Conservation (phyloP, 2,888 invertebrate species). For the Ophion ventricosus region DNA sequence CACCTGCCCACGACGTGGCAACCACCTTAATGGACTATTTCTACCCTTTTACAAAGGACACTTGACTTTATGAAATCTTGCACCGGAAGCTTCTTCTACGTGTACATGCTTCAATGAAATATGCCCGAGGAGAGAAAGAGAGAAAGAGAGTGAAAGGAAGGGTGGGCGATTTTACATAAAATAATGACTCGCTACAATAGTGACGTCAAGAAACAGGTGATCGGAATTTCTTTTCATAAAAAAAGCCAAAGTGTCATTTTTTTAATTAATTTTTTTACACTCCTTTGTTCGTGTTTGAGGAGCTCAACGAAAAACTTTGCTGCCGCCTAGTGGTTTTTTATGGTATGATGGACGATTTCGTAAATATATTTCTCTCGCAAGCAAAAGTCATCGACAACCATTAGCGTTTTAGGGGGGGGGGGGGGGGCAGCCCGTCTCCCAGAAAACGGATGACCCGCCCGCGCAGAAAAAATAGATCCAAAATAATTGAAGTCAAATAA, state of each 20-base stretch:
- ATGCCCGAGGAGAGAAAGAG: neutral
- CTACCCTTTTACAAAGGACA: neutral
- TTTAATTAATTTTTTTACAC: neutral
- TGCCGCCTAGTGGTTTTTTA: too few species aligned
- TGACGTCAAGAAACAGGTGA: neutral
- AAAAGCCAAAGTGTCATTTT: neutral
- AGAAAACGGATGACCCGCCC: too few species aligned
- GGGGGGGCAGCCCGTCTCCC: too few species aligned
- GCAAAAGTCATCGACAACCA: too few species aligned
- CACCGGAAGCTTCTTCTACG: neutral
- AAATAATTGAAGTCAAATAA: too few species aligned
- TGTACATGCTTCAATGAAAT: conserved; percentile 8
- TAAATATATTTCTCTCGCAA: too few species aligned
- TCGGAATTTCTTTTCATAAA: neutral
- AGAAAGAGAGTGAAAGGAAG: too few species aligned
- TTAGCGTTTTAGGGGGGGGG: too few species aligned
- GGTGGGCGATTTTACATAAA: neutral
- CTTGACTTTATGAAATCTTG: conserved; percentile 13
- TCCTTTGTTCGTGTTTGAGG: neutral
- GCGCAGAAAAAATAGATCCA: too few species aligned
- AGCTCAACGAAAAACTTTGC: neutral
- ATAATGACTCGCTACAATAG: neutral
- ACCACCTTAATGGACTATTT: conserved; percentile 14
- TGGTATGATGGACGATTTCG: too few species aligned
- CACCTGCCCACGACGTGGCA: neutral